Percentiles rank a stretch among this genome's conserved stretches.
phyloP scores from a whole-genome alignment of 2,888 invertebrate species.

The Hypolimnas misippus region DNA sequence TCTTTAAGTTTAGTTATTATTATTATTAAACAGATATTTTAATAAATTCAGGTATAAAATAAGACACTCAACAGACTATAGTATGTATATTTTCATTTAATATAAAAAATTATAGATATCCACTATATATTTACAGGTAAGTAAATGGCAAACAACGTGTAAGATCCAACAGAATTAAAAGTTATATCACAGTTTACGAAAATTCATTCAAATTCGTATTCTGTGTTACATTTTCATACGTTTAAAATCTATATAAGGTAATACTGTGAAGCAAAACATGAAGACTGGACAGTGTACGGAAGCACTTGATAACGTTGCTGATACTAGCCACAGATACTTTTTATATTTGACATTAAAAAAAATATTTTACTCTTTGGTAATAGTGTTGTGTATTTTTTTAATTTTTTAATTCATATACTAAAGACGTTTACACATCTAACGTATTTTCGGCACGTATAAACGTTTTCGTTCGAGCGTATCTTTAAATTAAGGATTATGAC shows the following conservation, averaged over 20 bases:
- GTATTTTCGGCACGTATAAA: too few species aligned
- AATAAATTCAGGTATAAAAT: constrained; percentile 29
- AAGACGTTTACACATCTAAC: too few species aligned
- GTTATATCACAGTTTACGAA: constrained; percentile 38
- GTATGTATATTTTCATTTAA: constrained; percentile 69
- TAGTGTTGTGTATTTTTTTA: neutral
- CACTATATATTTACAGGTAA: constrained; percentile 80
- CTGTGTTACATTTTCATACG: constrained; percentile 40
- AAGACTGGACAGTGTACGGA: constrained; percentile 31
- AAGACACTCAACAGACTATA: constrained; percentile 45
- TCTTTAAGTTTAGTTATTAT: neutral
- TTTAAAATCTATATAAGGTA: constrained; percentile 46
- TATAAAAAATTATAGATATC: constrained; percentile 80
- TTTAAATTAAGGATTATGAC: too few species aligned
- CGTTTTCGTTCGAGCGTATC: too few species aligned
- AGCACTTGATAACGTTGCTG: constrained; percentile 28
- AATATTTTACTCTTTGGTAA: constrained; percentile 13
- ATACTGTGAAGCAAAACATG: constrained; percentile 52
- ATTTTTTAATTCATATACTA: too few species aligned
- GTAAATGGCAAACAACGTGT: constrained; percentile 76
- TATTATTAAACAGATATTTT: too few species aligned
- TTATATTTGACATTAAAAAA: constrained; percentile 1
- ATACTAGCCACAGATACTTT: constrained; percentile 22
- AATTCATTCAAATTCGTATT: constrained; percentile 31
- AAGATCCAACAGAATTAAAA: constrained; percentile 59